Evolutionary conservation across 2,797 vertebrate genomes (phyloP), one percentile per base, ranked within the genome.

Genomic region (Acrossocheilus fasciatus): DNA sequence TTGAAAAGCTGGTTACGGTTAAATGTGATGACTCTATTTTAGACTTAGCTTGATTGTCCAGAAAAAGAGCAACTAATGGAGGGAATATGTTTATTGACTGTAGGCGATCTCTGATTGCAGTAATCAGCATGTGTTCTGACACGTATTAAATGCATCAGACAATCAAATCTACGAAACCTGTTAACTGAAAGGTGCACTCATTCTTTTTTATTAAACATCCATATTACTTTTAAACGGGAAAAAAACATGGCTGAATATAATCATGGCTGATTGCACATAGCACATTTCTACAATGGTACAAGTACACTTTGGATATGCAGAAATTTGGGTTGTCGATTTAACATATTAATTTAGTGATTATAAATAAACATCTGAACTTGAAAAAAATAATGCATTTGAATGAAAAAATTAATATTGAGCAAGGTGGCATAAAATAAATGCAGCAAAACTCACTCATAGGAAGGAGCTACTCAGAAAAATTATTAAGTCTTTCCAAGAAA

Each of bases 1-100:
- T 47, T 23, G n/a, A 81, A 85, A 39, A 64, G 50, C 43, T 76
- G 57, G 18, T 62, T 62, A 70, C 4, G 5, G 68, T 72, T 81
- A 34, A 54, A 69, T 23, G 26, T 45, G 26, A n/a, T 47, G 45
- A 81, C 59, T 76, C 64, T 43, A 59, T 68, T 70, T 68, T 64
- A 10, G 43, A 30, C 8, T 36, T 62, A 59, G 15, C 62, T 77
- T 85, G 83, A 81, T 88, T 88, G 77, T 75, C 76, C 41, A 75
- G 78, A 76, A 54, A 54, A 34, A 45, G 8, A 75, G 17, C 62
- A 70, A 43, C 15, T 85, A 88, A 81, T 69, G 72, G 43, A 76
- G 18, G 54, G 11, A 62, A 70, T 70, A 36, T 85, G 62, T 85
- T 81, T 81, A 39, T 62, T 30, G 50, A 82, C 23, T 75, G 70